Percentiles rank a stretch among this genome's conserved stretches.
Conservation (phyloP, 2,113 vertebrate genomes). For the Gymnogyps californianus region DNA sequence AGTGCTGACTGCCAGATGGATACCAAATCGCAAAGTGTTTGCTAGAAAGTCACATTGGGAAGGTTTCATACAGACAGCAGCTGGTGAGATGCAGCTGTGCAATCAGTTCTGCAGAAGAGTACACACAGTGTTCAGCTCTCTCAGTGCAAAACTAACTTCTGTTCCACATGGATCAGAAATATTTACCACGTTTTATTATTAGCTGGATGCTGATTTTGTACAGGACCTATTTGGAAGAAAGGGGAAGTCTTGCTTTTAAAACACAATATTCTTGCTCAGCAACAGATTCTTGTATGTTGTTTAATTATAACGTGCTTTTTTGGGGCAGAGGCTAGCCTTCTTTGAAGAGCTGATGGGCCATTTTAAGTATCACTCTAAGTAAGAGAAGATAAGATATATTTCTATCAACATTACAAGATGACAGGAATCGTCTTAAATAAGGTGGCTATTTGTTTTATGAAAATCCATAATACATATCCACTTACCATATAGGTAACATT, state of each 20-base stretch:
- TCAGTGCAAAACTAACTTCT: neutral
- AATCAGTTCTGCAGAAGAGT: neutral
- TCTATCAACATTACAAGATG: neutral
- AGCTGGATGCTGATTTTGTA: neutral
- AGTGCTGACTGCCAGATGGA: neutral
- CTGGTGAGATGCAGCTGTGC: constrained; percentile 13
- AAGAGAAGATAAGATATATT: neutral
- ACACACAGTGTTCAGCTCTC: neutral
- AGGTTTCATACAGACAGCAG: neutral
- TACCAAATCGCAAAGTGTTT: neutral
- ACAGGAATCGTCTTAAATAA: neutral
- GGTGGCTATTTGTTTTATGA: neutral
- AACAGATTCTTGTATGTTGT: neutral
- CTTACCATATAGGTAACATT: neutral
- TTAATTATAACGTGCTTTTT: neutral
- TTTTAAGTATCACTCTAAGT: neutral
- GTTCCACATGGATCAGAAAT: neutral
- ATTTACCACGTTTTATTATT: neutral
- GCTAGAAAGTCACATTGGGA: neutral
- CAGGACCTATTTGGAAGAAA: neutral
- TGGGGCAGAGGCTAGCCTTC: neutral
- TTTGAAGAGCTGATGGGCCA: neutral
- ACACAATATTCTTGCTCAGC: neutral
- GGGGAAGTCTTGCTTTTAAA: neutral
- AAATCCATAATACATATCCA: neutral